phyloP scores from a whole-genome alignment of 2,888 invertebrate genomes.

The Oscheius sp. region DNA sequence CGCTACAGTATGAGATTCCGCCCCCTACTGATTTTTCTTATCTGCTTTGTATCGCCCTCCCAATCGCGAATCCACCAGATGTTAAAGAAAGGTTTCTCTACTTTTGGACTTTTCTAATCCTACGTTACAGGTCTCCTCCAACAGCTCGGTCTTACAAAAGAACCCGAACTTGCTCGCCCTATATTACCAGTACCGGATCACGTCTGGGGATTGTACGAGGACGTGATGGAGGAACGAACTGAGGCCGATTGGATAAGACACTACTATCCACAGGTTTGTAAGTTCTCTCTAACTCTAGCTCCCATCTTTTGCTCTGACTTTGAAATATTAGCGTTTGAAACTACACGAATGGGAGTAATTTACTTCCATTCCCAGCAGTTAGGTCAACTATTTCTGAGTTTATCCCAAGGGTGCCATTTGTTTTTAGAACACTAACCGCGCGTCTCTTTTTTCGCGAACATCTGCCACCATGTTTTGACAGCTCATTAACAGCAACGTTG shows the following conservation, averaged over 20 bases:
- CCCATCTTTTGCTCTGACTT: too few species aligned
- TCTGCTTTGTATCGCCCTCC: slow-evolving; percentile 24
- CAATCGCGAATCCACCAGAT: slow-evolving; percentile 19
- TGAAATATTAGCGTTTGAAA: too few species aligned
- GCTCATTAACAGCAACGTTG: slow-evolving; percentile 18
- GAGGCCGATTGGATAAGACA: slow-evolving; percentile 57
- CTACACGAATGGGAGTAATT: neutral
- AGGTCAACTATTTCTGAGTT: slow-evolving; percentile 10
- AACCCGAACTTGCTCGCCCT: slow-evolving; percentile 37
- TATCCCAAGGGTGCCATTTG: neutral
- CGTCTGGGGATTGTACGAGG: slow-evolving; percentile 60
- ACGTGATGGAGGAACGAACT: slow-evolving; percentile 42
- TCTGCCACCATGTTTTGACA: slow-evolving; percentile 8
- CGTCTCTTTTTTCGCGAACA: slow-evolving; percentile 13
- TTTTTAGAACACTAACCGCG: slow-evolving; percentile 13
- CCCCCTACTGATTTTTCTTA: slow-evolving; percentile 31
- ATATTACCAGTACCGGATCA: slow-evolving; percentile 54
- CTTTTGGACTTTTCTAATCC: neutral
- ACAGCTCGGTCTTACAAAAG: slow-evolving; percentile 44
- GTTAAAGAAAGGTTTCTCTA: slow-evolving; percentile 28
- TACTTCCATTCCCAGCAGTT: slow-evolving; percentile 2
- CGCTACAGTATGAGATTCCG: slow-evolving; percentile 34
- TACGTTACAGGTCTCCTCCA: slow-evolving; percentile 39
- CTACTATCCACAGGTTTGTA: slow-evolving; percentile 49
- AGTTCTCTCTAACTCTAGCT: neutral